Evolutionary conservation across 2,797 vertebrate species (phyloP).

Genomic region (Lycodopsis pacificus): DNA sequence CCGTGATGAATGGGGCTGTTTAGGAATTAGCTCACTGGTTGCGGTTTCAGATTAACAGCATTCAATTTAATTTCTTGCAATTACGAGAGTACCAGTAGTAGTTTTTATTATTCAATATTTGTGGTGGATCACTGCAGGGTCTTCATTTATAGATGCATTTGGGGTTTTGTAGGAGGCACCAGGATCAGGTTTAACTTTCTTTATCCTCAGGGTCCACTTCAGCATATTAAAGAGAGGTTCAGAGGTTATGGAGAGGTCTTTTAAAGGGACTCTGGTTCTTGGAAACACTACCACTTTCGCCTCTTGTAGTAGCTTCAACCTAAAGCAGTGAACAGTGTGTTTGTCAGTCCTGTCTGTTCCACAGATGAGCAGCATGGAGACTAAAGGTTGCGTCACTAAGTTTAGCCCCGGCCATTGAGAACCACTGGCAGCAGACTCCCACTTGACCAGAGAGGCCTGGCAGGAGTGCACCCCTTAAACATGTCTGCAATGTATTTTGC

Average conservation of each 20-base stretch:
- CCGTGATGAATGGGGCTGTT: conserved; percentile 27
- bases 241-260: background rate
- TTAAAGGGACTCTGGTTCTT: background rate
- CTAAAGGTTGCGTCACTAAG: background rate
- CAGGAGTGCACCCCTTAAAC: too few relatives aligned
- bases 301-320: background rate
- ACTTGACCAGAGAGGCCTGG: too few relatives aligned
- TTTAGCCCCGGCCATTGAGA: too few relatives aligned
- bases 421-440: too few relatives aligned
- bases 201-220: background rate
- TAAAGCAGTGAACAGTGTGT: background rate
- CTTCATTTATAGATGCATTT: background rate
- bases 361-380: too few relatives aligned
- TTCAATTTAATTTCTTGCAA: background rate
- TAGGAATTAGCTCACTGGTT: background rate
- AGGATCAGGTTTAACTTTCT: background rate
- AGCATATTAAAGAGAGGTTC: background rate
- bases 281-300: background rate
- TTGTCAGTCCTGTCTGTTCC: background rate
- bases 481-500: background rate
- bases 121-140: background rate
- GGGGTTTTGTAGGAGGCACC: background rate
- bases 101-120: background rate
- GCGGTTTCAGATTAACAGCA: background rate
- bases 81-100: background rate